Conservation (phyloP, 2,888 invertebrate species). For the Xylota sylvarum region DNA sequence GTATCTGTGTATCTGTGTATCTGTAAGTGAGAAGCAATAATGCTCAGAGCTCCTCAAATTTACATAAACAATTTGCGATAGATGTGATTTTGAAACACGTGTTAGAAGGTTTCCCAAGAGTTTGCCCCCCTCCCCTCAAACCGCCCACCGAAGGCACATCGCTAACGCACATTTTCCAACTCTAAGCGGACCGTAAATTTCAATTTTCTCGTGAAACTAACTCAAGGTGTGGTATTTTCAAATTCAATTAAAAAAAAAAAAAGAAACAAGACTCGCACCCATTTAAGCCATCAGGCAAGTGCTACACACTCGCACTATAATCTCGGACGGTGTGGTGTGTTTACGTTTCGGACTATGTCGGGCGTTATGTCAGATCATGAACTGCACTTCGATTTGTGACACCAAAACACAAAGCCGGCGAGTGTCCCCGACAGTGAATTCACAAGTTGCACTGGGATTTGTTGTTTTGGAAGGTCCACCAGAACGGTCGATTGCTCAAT, state of each 20-base stretch:
- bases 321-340: background rate
- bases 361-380: slow-evolving; percentile 45
- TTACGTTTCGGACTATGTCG: slow-evolving; percentile 30
- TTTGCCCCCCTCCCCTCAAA: background rate
- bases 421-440: slow-evolving; percentile 64
- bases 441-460: slow-evolving; percentile 22
- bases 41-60: slow-evolving; percentile 23
- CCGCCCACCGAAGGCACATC: background rate
- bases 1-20: background rate
- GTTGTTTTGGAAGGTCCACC: slow-evolving; percentile 9
- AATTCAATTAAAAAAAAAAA: slow-evolving; percentile 31
- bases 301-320: background rate
- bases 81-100: slow-evolving; percentile 49
- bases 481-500: slow-evolving; percentile 31
- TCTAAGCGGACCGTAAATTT: slow-evolving; percentile 31
- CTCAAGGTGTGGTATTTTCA: slow-evolving; percentile 56
- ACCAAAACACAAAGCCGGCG: slow-evolving; percentile 22
- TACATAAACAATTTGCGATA: slow-evolving; percentile 53
- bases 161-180: slow-evolving; percentile 52
- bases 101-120: slow-evolving; percentile 57
- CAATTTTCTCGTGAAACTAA: slow-evolving; percentile 31
- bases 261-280: slow-evolving; percentile 30
- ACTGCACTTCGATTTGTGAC: slow-evolving; percentile 50
- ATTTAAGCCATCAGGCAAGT: background rate
- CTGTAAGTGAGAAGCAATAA: background rate